A percentile compares a stretch with the other conserved stretches of the same genome.
phyloP scores from a whole-genome alignment of 1,140 invertebrate genomes.

The Hylaeus volcanicus region DNA sequence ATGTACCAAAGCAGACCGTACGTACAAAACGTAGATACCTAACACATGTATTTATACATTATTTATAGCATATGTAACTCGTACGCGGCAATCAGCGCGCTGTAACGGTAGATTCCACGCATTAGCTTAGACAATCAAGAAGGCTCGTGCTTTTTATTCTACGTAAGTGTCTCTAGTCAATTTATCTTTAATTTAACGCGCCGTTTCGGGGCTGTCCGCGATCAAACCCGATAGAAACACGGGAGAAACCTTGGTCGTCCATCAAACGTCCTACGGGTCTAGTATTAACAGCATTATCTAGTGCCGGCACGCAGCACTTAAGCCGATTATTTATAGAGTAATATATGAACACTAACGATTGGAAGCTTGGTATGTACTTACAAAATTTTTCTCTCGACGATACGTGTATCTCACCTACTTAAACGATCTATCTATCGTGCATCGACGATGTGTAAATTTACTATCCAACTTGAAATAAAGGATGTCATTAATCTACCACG shows the following conservation, averaged over 20 bases:
- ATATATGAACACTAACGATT: slow-evolving; percentile 25
- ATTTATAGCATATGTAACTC: slow-evolving; percentile 45
- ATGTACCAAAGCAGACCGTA: slow-evolving; percentile 54
- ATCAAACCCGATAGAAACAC: neutral
- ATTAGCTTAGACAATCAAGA: slow-evolving; percentile 67
- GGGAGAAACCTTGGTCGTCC: neutral
- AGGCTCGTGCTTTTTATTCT: slow-evolving; percentile 72
- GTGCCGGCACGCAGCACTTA: slow-evolving; percentile 30
- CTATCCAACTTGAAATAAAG: slow-evolving; percentile 23
- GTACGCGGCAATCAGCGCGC: slow-evolving; percentile 2
- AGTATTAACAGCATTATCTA: neutral
- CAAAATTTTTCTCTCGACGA: neutral
- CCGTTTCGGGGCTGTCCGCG: neutral
- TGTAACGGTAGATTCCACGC: slow-evolving; percentile 32
- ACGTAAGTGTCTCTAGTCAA: slow-evolving; percentile 61
- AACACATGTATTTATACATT: slow-evolving; percentile 40
- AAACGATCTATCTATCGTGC: slow-evolving; percentile 7
- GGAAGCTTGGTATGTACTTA: slow-evolving; percentile 10
- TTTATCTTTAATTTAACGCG: slow-evolving; percentile 34
- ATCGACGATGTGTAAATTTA: slow-evolving; percentile 18
- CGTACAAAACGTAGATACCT: slow-evolving; percentile 54
- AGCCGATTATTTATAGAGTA: slow-evolving; percentile 38
- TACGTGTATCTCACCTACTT: neutral
- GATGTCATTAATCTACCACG: neutral
- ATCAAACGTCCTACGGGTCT: neutral